These are phyloP conservation scores for Anoplolepis gracilipes DNA, from an alignment of 1,140 invertebrate genomes.

Conservation along the genomic window DNA sequence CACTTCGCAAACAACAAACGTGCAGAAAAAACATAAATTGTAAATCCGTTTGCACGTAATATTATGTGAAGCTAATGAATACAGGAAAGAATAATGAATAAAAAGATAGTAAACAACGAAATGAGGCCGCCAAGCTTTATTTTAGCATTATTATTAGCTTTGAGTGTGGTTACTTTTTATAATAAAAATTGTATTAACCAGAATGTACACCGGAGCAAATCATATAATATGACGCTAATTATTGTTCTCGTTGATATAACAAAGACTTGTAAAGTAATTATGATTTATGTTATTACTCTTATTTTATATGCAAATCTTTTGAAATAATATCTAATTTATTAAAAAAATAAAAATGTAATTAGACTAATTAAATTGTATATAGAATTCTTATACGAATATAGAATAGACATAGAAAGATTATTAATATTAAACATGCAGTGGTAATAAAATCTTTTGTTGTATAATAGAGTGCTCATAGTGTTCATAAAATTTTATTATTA, in stretches of 20 bases:
- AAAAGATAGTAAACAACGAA: constrained; percentile 30
- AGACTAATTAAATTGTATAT: not conserved
- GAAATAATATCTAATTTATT: not conserved
- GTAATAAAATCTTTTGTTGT: not conserved
- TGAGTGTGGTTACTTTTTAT: constrained; percentile 21
- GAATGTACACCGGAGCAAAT: not conserved
- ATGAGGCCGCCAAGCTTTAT: not conserved
- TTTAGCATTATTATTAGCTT: not conserved
- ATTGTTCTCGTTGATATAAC: not conserved
- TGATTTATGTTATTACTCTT: not conserved
- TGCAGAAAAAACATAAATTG: constrained; percentile 30
- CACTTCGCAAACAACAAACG: not conserved
- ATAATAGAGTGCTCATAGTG: no score
- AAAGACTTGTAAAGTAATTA: not conserved
- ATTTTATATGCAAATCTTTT: not conserved
- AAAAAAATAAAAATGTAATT: not conserved
- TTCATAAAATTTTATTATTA: not conserved
- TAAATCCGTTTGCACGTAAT: not conserved
- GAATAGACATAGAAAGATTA: not conserved
- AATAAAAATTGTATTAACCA: constrained; percentile 20
- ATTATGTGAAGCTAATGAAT: constrained; percentile 34
- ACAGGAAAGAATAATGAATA: constrained; percentile 15
- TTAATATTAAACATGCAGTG: not conserved
- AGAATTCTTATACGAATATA: not conserved
- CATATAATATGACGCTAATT: constrained; percentile 2